Base-by-base conservation (phyloP, 2,113 vertebrate genomes). In the Pygathrix nemaeus region DNA sequence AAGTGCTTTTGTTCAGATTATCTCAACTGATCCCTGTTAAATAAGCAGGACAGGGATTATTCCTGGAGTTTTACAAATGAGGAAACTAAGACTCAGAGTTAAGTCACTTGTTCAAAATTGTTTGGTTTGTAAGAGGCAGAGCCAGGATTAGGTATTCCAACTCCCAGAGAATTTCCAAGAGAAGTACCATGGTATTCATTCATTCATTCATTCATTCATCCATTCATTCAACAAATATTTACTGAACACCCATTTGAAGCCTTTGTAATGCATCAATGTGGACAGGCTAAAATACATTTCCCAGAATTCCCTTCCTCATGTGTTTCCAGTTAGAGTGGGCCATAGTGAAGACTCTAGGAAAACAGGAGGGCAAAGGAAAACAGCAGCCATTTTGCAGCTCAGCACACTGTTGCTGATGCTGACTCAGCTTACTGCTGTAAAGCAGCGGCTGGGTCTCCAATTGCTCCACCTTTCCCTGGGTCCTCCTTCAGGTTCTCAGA, bases 1-100 rank as follows among this genome's bases (percentile, higher is more conserved):
- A 64, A 64, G 9, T 96, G 55, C 21, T 93, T 92, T 93, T 80
- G 57, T n/a, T 96, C 76, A 64, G 70, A 82, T 93, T 75, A 72
- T 43, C 66, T 94, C 83, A n/a, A 40, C 11, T 72, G 21, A 91
- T 80, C 75, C 17, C 43, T 52, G 92, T 75, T 88, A 88, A 92
- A 48, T 25, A 64, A 17, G 30, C 21, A 92, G 38, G 27, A 32
- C 5, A 68, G 18, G 52, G 16, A 30, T 75, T 91, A 45, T 88
- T n/a, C 45, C 55, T 94, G 8, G 40, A 93, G 27, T 59, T 88
- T 79, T 64, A 89, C 5, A 92, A 68, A 73, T 35, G 30, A 95
- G 43, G 27, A 95, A 94, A 90, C 21, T 43, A 96, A 93, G 43
- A 81, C 55, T 16, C 8, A 52, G 32, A 20, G 3, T 61, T 79